phyloP scores from a whole-genome alignment of 2,888 invertebrate genomes.

The Diarsia brunnea region DNA sequence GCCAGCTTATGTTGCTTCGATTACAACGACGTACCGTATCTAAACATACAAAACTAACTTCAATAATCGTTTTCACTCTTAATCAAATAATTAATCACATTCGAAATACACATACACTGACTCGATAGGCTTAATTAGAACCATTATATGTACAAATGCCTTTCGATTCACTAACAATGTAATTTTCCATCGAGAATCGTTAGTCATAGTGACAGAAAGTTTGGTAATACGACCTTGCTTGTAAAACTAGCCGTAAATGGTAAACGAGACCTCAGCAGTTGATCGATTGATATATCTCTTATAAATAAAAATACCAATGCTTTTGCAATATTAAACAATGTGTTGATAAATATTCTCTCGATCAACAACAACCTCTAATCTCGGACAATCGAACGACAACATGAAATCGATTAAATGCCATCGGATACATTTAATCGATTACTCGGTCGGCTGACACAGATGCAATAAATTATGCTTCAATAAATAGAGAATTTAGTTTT shows the following conservation, averaged over 20 bases:
- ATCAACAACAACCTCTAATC: conserved; percentile 43
- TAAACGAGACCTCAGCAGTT: conserved; percentile 39
- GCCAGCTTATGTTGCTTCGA: background rate
- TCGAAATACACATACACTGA: background rate
- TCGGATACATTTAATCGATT: conserved; percentile 51
- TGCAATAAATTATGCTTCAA: conserved; percentile 46
- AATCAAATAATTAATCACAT: conserved; percentile 16
- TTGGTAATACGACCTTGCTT: conserved; percentile 51
- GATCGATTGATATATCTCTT: conserved; percentile 48
- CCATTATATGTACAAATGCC: conserved; percentile 27
- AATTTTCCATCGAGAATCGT: conserved; percentile 33
- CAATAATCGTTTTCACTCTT: background rate
- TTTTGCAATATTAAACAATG: conserved; percentile 49
- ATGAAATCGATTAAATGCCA: conserved; percentile 46
- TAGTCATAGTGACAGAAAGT: conserved; percentile 36
- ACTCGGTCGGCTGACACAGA: conserved; percentile 21
- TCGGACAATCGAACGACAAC: conserved; percentile 30
- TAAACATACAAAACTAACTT: background rate
- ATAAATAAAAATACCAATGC: conserved; percentile 40
- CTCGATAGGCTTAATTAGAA: conserved; percentile 20
- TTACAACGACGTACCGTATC: background rate
- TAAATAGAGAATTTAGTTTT: conserved; percentile 34
- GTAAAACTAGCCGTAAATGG: conserved; percentile 48
- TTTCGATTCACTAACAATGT: conserved; percentile 30
- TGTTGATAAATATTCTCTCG: conserved; percentile 31